Base-by-base conservation (phyloP, 1,140 invertebrate species). In the Sycophila sp. region DNA sequence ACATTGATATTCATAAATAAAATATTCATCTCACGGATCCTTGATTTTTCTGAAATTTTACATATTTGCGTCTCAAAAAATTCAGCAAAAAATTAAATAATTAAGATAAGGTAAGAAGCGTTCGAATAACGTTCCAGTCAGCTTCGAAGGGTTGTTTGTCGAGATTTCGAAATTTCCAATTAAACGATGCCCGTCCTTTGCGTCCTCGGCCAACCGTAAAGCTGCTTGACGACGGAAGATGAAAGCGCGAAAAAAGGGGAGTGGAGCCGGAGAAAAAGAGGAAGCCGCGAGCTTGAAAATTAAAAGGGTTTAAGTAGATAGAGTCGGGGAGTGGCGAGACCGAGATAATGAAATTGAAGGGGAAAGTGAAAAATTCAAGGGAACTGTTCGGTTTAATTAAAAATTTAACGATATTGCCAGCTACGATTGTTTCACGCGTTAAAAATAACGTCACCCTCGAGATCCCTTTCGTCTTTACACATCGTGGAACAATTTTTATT, bases 111-210 rank as follows among this genome's bases (percentile, higher is more conserved):
- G n/a, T n/a, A n/a, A n/a, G n/a, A n/a, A n/a, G n/a, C n/a, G n/a
- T n/a, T n/a, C n/a, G n/a, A n/a, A n/a, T n/a, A n/a, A n/a, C n/a
- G n/a, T n/a, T n/a, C n/a, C n/a, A n/a, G n/a, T n/a, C n/a, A n/a
- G n/a, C n/a, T n/a, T n/a, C n/a, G n/a, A n/a, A n/a, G 11, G 13
- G 11, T 34, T 60, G 30, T 59, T 68, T 59, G 40, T 60, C 45
- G 58, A 68, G 55, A 69, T 69, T 62, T 62, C 6, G 17, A 62
- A 69, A 62, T 69, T 69, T 10, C n/a, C 53, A 62, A 62, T 69
- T 69, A 69, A 53, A 62, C 36, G 67, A 36, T 28, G 13, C 34
- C 32, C 13, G 28, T 3, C n/a, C 42, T 69, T 69, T 53, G 58
- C 42, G 24, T 19, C 56, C 42, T 22, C 32, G n/a, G 11, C 32